phyloP scores from a whole-genome alignment of 2,113 vertebrate genomes.

The Mormoops blainvillei region DNA sequence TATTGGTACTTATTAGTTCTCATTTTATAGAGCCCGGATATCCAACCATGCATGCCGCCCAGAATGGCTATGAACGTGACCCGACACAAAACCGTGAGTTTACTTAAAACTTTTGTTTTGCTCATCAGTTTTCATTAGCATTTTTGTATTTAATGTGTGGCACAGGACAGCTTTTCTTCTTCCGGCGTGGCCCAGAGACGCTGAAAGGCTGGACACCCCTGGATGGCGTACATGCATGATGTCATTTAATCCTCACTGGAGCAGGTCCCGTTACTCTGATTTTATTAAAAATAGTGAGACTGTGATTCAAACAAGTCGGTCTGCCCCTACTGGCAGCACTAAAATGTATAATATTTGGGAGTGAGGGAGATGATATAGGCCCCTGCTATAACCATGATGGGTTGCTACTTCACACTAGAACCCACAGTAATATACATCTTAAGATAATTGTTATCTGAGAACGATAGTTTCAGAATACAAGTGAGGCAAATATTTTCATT shows the following conservation, averaged over 20 bases:
- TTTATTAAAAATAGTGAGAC: not conserved
- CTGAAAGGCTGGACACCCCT: too few relatives aligned
- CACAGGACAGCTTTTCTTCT: too few relatives aligned
- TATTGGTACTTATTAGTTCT: not conserved
- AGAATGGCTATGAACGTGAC: too few relatives aligned
- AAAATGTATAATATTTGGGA: not conserved
- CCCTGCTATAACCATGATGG: not conserved
- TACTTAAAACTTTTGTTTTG: too few relatives aligned
- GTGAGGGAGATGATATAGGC: not conserved
- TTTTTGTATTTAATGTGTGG: too few relatives aligned
- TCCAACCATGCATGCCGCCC: too few relatives aligned
- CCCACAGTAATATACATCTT: not conserved
- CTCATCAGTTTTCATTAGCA: too few relatives aligned
- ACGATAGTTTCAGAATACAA: not conserved
- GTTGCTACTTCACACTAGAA: not conserved
- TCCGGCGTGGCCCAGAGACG: too few relatives aligned
- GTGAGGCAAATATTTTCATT: not conserved
- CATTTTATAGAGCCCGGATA: not conserved
- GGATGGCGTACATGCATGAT: not conserved
- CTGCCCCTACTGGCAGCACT: not conserved
- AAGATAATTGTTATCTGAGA: not conserved
- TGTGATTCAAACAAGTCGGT: not conserved
- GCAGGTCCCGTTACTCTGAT: not conserved
- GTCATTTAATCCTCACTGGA: not conserved
- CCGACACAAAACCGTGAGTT: too few relatives aligned